A percentile compares a stretch with the other conserved stretches of the same genome.
Conservation (phyloP, 2,113 vertebrate genomes). For the Pachyramphus minor region DNA sequence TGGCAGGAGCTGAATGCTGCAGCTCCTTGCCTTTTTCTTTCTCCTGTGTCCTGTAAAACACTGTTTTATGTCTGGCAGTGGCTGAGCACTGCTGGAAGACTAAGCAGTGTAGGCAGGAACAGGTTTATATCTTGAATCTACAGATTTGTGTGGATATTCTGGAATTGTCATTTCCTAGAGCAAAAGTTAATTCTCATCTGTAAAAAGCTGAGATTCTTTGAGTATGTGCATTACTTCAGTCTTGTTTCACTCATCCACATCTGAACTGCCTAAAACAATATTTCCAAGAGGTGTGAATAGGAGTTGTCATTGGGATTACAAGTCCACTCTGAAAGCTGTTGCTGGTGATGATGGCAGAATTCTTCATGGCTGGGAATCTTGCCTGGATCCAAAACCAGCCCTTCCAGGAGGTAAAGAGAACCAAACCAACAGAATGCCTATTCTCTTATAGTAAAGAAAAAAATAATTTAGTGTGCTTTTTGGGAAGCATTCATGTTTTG, state of each 20-base stretch:
- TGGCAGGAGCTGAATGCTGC: neutral
- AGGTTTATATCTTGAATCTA: neutral
- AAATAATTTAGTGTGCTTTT: neutral
- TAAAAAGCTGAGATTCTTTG: neutral
- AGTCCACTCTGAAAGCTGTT: neutral
- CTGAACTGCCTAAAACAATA: neutral
- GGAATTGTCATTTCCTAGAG: neutral
- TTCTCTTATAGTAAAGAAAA: neutral
- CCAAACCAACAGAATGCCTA: neutral
- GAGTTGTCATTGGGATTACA: neutral
- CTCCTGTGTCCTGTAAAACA: neutral
- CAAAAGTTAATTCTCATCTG: neutral
- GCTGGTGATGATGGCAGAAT: rapidly evolving
- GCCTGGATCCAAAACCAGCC: neutral
- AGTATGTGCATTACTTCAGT: neutral
- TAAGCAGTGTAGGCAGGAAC: neutral
- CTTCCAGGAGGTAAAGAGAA: neutral
- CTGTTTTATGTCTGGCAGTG: neutral
- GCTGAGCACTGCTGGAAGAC: neutral
- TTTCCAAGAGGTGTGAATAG: neutral
- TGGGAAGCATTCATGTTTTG: neutral
- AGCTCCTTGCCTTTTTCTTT: neutral
- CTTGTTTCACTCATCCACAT: neutral
- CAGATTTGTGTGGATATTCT: neutral
- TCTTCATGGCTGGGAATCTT: neutral